phyloP scores from a whole-genome alignment of 2,888 invertebrate species.

The Eupithecia exiguata region DNA sequence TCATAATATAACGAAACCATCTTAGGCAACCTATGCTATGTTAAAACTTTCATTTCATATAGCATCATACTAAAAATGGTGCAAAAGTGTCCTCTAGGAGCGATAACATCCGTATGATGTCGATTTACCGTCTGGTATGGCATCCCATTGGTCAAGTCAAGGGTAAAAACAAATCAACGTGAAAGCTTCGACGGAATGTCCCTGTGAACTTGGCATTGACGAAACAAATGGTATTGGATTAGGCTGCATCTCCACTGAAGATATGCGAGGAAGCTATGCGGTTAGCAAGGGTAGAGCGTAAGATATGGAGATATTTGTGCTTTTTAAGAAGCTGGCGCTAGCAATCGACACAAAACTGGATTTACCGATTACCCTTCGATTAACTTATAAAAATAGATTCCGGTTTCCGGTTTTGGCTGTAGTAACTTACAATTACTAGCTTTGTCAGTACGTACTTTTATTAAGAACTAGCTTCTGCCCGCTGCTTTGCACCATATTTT shows the following conservation, averaged over 20 bases:
- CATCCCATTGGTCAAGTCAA: conserved; percentile 62
- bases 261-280: background rate
- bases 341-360: background rate
- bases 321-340: background rate
- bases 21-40: background rate
- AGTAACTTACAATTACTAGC: background rate
- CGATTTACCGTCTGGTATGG: conserved; percentile 8
- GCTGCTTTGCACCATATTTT: too few species aligned
- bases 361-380: background rate
- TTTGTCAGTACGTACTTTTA: background rate
- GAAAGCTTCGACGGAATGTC: conserved; percentile 56
- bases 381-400: background rate
- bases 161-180: conserved; percentile 73
- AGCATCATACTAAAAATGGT: background rate
- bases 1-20: background rate
- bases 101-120: background rate
- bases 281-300: background rate
- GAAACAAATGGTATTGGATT: conserved; percentile 65
- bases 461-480: background rate
- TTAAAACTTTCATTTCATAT: background rate
- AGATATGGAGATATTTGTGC: background rate
- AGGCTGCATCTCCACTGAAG: background rate
- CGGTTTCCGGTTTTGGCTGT: background rate
- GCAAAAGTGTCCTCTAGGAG: background rate
- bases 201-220: conserved; percentile 75